phyloP scores from a whole-genome alignment of 2,888 invertebrate species.

The Notodromas monacha region DNA sequence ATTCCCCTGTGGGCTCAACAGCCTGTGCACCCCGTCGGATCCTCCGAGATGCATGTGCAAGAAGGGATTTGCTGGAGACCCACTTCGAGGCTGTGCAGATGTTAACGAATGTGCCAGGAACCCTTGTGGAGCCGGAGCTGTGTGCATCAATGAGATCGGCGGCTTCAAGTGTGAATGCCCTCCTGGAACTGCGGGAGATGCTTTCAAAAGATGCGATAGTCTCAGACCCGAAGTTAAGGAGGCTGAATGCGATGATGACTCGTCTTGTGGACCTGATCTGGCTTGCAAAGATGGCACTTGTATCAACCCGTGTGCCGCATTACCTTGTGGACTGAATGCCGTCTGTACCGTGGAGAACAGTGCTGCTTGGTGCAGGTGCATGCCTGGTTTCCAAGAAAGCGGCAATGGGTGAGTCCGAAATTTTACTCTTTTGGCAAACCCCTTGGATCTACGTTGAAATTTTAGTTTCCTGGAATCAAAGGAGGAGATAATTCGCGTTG shows the following conservation, averaged over 20 bases:
- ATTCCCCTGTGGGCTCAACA: constrained; percentile 58
- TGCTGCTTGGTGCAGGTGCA: constrained; percentile 57
- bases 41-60: constrained; percentile 60
- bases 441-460: no score
- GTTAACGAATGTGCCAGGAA: constrained; percentile 44
- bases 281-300: constrained; percentile 44
- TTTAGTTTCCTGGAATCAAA: no score
- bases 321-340: constrained; percentile 48
- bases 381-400: constrained; percentile 43
- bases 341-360: constrained; percentile 60
- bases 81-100: constrained; percentile 45
- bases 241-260: constrained; percentile 29
- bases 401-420: no score
- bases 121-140: constrained; percentile 58
- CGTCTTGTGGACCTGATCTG: constrained; percentile 44
- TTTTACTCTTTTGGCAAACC: no score
- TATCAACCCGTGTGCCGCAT: constrained; percentile 38
- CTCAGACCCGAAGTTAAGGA: constrained; percentile 9
- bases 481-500: no score
- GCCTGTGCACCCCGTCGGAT: constrained; percentile 57
- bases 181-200: constrained; percentile 26
- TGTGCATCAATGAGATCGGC: constrained; percentile 53
- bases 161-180: constrained; percentile 43
- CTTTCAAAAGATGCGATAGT: constrained; percentile 22
- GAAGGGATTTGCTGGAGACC: constrained; percentile 53